Evolutionary conservation across 2,888 invertebrate species (phyloP).

Genomic region (Apamea sordens): DNA sequence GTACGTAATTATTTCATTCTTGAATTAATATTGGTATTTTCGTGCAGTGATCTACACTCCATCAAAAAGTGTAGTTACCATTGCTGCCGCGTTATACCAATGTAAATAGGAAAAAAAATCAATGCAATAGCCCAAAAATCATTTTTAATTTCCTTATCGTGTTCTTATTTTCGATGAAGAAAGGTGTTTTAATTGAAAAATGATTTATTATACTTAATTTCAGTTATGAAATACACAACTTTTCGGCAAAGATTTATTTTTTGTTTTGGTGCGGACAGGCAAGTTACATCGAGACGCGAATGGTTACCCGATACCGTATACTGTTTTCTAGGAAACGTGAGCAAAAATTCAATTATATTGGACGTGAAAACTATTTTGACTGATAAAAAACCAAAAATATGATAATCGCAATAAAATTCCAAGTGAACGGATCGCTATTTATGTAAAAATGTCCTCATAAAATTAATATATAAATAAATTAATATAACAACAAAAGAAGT

Average conservation of each 20-base stretch:
- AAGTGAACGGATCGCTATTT: conserved; percentile 90
- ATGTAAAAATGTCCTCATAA: conserved; percentile 89
- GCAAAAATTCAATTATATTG: conserved; percentile 75
- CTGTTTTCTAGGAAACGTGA: conserved; percentile 88
- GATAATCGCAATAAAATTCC: conserved; percentile 79
- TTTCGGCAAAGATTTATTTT: conserved; percentile 82
- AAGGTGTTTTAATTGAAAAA: conserved; percentile 72
- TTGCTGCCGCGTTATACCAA: conserved; percentile 75
- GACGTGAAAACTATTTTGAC: conserved; percentile 78
- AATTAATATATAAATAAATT: conserved; percentile 90
- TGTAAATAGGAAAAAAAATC: conserved; percentile 82
- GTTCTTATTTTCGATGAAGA: conserved; percentile 77
- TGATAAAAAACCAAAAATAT: conserved; percentile 75
- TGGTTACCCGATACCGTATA: conserved; percentile 82
- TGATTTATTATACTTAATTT: conserved; percentile 71
- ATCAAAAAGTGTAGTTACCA: conserved; percentile 42
- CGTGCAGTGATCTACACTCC: conserved; percentile 61
- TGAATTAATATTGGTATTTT: conserved; percentile 86
- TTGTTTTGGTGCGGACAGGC: conserved; percentile 83
- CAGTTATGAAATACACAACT: conserved; percentile 84
- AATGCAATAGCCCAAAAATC: conserved; percentile 90
- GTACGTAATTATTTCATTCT: conserved; percentile 89
- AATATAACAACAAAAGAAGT: conserved; percentile 90
- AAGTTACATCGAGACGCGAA: conserved; percentile 82
- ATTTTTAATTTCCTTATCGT: conserved; percentile 81